Percentiles rank a stretch among this genome's conserved stretches.
phyloP scores from a whole-genome alignment of 2,888 invertebrate species.

The Drosophila yooni region DNA sequence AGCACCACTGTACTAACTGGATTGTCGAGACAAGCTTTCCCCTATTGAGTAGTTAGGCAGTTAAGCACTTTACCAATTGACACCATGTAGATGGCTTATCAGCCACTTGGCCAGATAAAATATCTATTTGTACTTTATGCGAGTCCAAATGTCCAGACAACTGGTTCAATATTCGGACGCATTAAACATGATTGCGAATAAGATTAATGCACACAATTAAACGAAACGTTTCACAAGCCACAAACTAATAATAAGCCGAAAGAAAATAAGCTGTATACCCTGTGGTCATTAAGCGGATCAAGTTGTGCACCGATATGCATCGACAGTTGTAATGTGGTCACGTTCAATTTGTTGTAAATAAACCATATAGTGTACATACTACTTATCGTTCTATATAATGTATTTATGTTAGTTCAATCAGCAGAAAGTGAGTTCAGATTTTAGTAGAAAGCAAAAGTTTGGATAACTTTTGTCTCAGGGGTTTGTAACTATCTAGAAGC shows the following conservation, averaged over 20 bases:
- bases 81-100: conserved; percentile 6
- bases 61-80: conserved; percentile 16
- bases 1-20: conserved; percentile 25
- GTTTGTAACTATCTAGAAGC: not conserved
- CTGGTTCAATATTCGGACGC: conserved; percentile 36
- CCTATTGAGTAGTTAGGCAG: conserved; percentile 10
- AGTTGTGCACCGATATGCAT: not conserved
- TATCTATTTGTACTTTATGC: conserved; percentile 34
- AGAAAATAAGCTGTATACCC: conserved; percentile 50
- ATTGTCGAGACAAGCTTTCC: conserved; percentile 36
- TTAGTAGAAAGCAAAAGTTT: not conserved
- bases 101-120: conserved; percentile 25
- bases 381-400: not conserved
- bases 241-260: conserved; percentile 27
- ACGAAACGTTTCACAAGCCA: conserved; percentile 26
- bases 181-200: conserved; percentile 34
- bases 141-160: conserved; percentile 16
- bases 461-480: not conserved
- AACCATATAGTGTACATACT: not conserved
- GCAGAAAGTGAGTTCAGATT: not conserved
- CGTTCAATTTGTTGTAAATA: not conserved
- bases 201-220: conserved; percentile 55
- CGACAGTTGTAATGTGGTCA: not conserved
- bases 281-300: not conserved
- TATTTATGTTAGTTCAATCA: not conserved